Evolutionary conservation across 2,888 invertebrate genomes (phyloP), one percentile per base, ranked within the genome.

Genomic region (Sesamia inferens): DNA sequence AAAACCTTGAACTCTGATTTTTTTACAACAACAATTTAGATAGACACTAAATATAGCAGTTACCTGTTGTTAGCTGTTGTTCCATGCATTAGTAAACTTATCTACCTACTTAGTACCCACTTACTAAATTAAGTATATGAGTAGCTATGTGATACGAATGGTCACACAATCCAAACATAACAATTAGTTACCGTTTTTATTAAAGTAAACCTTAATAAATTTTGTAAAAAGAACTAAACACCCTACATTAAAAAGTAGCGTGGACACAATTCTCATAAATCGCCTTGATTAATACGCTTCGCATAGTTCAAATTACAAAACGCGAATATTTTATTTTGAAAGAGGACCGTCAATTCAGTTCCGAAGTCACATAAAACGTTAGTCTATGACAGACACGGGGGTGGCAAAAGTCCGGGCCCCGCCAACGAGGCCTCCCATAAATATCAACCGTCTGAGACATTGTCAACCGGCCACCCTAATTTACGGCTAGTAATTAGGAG

Each of bases 401-500:
- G 92, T 87, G 92, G 92, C 90, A 91, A 89, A 90, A 92, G 91
- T 91, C 89, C 91, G 92, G 91, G 88, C 88, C 90, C 91, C 90
- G 91, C 90, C 91, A 88, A 89, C 90, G 82, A 89, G 92, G 90
- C 87, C 90, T 91, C 91, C 92, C 93, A 96, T 96, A 95, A 96
- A 96, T 95, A 95, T 94, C 92, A 91, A 87, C 92, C 93, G 95
- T 94, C 95, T 93, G 93, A 94, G 95, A 95, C 95, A 93, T 94
- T 95, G 95, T 96, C 95, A 96, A 95, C 95, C 93, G 94, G 90
- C 94, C 95, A 94, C 95, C 95, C 95, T 96, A 95, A 96, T 96
- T 95, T 96, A 96, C 95, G 94, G 94, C 94, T 90, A 92, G 95
- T 95, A 95, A 96, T 96, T 95, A 95, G 94, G 94, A 96, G 95